Evolutionary conservation across 1,140 invertebrate genomes (phyloP).

Genomic region (Aphaenogaster ashmeadi): DNA sequence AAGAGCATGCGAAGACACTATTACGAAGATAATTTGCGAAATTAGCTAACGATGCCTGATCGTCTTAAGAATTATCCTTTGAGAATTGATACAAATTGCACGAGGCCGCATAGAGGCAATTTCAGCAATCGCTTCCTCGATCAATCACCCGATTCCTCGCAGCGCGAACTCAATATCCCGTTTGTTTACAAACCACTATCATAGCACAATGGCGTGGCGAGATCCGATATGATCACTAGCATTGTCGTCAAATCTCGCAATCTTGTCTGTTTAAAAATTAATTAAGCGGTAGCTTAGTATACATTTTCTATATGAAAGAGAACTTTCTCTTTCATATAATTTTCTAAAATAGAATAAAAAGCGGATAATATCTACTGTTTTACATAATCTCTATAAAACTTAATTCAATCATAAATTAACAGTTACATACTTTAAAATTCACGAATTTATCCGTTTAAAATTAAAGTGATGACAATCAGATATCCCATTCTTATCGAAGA

Average conservation of each 20-base stretch:
- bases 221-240: not conserved
- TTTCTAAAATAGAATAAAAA: not conserved
- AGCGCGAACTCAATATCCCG: constrained; percentile 20
- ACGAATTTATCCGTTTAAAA: not conserved
- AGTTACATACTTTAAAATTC: not conserved
- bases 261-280: constrained; percentile 2
- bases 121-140: not conserved
- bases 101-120: not conserved
- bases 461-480: not conserved
- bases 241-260: not conserved
- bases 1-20: not conserved
- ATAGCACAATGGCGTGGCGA: not conserved
- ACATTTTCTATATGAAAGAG: not conserved
- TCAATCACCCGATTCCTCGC: constrained; percentile 23
- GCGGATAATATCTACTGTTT: not conserved
- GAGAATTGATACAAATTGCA: constrained; percentile 13
- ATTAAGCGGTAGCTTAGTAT: not conserved
- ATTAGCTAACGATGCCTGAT: not conserved
- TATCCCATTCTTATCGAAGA: not conserved
- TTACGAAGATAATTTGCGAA: not conserved
- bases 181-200: constrained; percentile 25
- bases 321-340: not conserved
- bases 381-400: not conserved
- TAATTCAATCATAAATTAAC: constrained; percentile 4
- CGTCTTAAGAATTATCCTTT: not conserved